Conservation (phyloP, 2,113 vertebrate genomes). For the Alethe diademata region DNA sequence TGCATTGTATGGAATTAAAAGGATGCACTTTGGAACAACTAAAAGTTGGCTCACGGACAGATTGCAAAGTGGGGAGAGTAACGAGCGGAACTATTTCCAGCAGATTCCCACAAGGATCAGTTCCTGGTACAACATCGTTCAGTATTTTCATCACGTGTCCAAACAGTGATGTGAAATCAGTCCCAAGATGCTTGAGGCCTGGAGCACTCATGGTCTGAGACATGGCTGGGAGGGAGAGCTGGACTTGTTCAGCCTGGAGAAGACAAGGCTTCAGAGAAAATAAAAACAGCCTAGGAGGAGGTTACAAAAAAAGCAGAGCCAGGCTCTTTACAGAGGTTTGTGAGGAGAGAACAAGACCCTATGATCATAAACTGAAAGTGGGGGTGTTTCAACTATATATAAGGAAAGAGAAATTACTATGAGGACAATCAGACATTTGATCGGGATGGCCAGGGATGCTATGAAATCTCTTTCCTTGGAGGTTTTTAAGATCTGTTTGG, state of each 20-base stretch:
- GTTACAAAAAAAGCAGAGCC: not conserved
- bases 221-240: not conserved
- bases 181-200: not conserved
- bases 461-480: not conserved
- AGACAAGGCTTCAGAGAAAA: not conserved
- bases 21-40: slow-evolving; percentile 35
- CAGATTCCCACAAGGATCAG: slow-evolving; percentile 68
- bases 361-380: not conserved
- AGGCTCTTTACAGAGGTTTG: not conserved
- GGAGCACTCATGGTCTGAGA: not conserved
- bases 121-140: slow-evolving; percentile 13
- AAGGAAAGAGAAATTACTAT: not conserved
- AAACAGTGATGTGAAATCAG: slow-evolving; percentile 9
- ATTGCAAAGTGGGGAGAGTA: slow-evolving; percentile 7
- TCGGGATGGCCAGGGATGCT: not conserved
- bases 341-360: not conserved
- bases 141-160: slow-evolving; percentile 43
- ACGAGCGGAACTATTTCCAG: slow-evolving; percentile 46
- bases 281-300: not conserved
- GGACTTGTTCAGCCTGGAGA: not conserved
- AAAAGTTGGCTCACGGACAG: slow-evolving; percentile 45
- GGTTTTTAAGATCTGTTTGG: not conserved
- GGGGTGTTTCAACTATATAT: not conserved
- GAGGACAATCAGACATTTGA: not conserved
- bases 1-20: slow-evolving; percentile 48